Base-by-base conservation (phyloP, 1,140 invertebrate species). In the Cydia fagiglandana region DNA sequence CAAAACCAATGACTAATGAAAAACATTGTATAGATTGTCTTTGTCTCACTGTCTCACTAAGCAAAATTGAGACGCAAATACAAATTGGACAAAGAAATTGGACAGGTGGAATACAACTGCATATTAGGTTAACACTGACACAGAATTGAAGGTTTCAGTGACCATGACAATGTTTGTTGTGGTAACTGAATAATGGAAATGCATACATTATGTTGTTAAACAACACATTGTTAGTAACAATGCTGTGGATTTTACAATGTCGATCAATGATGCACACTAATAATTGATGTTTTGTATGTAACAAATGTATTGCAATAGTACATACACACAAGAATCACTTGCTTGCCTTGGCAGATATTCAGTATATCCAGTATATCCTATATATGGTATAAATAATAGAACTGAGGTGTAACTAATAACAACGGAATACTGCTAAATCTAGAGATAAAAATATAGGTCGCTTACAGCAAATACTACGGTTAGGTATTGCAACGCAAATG, bases 361-460 rank as follows among this genome's bases (percentile, higher is more conserved):
- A n/a, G 24, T 6, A 68, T 1, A 68, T 34, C 3, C 28, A 34
- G 9, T n/a, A n/a, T 68, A 68, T 34, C 13, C n/a, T 34, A 9
- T 68, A 38, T 13, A 34, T 7, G 10, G 13, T n/a, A 12, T 34
- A 68, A 24, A 30, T 30, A 30, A 68, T 34, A 4, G 12, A 13
- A 38, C 30, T 34, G 15, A 30, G 7, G 34, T 15, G 6, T 10
- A 70, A 38, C 20, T 17, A 61, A 61, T 61, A 20, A 61, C 17
- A n/a, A 41, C 64, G 28, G 28, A 68, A 68, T 15, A 9, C 64
- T 17, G 17, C 34, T 45, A 70, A 70, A 17, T 38, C 20, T 24
- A 24, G 20, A 61, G 30, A 70, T 38, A 41, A 41, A 41, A 70
- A 70, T 70, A 70, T 70, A 45, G 66, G 66, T 70, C 66, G 38